Evolutionary conservation across 2,888 invertebrate genomes (phyloP), one percentile per base, ranked within the genome.

Genomic region (Volucella zonaria): DNA sequence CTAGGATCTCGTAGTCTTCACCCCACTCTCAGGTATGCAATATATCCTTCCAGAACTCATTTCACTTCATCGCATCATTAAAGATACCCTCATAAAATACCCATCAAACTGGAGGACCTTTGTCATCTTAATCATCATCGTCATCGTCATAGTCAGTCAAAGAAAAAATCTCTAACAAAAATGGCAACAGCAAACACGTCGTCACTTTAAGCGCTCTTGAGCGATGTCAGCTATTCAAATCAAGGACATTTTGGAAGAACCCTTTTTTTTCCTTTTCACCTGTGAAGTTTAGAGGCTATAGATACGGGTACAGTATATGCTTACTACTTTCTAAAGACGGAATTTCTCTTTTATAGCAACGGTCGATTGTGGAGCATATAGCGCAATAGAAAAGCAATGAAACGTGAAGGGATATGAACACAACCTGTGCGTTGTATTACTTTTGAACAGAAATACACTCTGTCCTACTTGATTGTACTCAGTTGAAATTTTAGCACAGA

Each of bases 51-150:
- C n/a, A 8, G 14, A n/a, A 8, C 1, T 2, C n/a, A 66, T 51
- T 40, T 12, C 15, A 51, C 12, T n/a, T 1, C n/a, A 3, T 15
- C 42, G 8, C 15, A 18, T 2, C 11, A 15, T 9, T 15, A 14
- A 3, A 31, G 56, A 12, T 14, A n/a, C 38, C 23, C 74, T 74
- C 47, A 70, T 77, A 56, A 70, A 70, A 77, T 18, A 56, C 47
- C 31, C 54, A 77, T 70, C 62, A 70, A 56, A 62, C 18, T 40
- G 14, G 38, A 67, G 31, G 43, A 56, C 56, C 15, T 49, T 31
- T 56, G 9, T 40, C 45, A 70, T 47, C 18, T 23, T 47, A 45
- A 51, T 40, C 59, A n/a, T n/a, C n/a, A n/a, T n/a, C n/a, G n/a
- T 45, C 15, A 4, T 47, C 38, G 31, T 52, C 51, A 52, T 66